These are phyloP conservation scores for Paralinhomoeus sp. DNA, from an alignment of 2,888 invertebrate genomes.

Conservation along the genomic window DNA sequence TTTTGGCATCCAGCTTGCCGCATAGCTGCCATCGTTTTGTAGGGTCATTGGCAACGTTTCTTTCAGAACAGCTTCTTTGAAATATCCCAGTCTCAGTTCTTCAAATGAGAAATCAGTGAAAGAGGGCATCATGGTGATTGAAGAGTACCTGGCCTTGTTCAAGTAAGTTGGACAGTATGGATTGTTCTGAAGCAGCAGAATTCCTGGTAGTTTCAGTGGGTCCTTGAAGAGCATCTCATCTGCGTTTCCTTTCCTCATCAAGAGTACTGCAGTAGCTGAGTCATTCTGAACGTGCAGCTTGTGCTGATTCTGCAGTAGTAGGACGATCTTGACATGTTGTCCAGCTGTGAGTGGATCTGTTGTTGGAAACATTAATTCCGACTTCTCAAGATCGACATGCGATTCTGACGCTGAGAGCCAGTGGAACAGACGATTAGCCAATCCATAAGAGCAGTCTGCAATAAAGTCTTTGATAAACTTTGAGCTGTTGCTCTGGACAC, in stretches of 20 bases:
- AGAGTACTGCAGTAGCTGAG: slow-evolving; percentile 47
- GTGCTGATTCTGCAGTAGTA: slow-evolving; percentile 69
- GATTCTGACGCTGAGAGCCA: slow-evolving; percentile 38
- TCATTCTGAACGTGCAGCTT: slow-evolving; percentile 61
- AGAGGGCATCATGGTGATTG: slow-evolving; percentile 82
- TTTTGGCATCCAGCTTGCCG: slow-evolving; percentile 72
- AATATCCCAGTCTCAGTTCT: slow-evolving; percentile 43
- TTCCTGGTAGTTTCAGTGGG: not conserved
- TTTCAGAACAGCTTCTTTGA: slow-evolving; percentile 30
- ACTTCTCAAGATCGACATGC: slow-evolving; percentile 62
- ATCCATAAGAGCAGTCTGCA: slow-evolving; percentile 54
- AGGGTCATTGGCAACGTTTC: slow-evolving; percentile 56
- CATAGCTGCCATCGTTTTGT: slow-evolving; percentile 54
- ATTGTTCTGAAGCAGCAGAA: slow-evolving; percentile 3
- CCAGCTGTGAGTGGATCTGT: too few relatives aligned
- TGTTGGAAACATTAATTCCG: slow-evolving; percentile 38
- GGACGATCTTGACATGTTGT: slow-evolving; percentile 34
- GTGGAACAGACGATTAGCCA: slow-evolving; percentile 63
- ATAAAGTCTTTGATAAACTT: slow-evolving; percentile 80
- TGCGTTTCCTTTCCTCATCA: not conserved
- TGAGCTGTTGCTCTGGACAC: slow-evolving; percentile 55
- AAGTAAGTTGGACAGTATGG: slow-evolving; percentile 16
- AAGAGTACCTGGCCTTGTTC: slow-evolving; percentile 42
- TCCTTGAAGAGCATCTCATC: not conserved
- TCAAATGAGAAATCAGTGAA: slow-evolving; percentile 59